Percentiles rank a stretch among this genome's conserved stretches.
Evolutionary conservation across 2,113 vertebrate genomes (phyloP).

Genomic region (Centropristis striata): DNA sequence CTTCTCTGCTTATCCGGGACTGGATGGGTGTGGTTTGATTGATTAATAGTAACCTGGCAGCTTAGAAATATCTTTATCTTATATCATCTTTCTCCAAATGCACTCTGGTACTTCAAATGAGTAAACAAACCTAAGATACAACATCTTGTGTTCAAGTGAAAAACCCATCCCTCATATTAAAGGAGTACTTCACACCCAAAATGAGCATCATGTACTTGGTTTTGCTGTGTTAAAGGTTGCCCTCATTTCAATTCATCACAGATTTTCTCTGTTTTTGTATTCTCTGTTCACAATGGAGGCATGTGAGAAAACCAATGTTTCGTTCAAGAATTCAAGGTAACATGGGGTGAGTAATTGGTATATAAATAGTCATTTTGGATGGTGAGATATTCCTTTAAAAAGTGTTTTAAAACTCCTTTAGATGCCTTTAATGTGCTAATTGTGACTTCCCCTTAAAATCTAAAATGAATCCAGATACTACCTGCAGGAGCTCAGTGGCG

Average conservation of each 20-base stretch:
- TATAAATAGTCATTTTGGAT: too few relatives aligned
- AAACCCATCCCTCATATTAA: background rate
- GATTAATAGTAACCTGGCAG: background rate
- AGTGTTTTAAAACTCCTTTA: background rate
- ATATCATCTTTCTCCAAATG: background rate
- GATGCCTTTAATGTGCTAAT: background rate
- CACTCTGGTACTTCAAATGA: background rate
- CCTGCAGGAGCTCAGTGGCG: conserved; percentile 94
- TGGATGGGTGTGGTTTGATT: background rate
- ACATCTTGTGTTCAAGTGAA: background rate
- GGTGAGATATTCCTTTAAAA: too few relatives aligned
- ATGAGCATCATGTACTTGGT: too few relatives aligned
- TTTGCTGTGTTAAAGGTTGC: too few relatives aligned
- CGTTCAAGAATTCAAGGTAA: background rate
- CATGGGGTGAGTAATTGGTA: too few relatives aligned
- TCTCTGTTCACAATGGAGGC: too few relatives aligned
- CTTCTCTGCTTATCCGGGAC: background rate
- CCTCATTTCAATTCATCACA: too few relatives aligned
- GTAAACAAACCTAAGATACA: background rate
- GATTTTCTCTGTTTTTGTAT: too few relatives aligned
- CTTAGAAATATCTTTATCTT: background rate
- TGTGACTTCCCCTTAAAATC: background rate
- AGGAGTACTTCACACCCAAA: background rate
- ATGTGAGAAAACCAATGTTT: too few relatives aligned
- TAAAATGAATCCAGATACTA: conserved; percentile 56